Percentiles rank a stretch among this genome's conserved stretches.
phyloP scores from a whole-genome alignment of 2,888 invertebrate genomes.

The Ypsolopha sequella region DNA sequence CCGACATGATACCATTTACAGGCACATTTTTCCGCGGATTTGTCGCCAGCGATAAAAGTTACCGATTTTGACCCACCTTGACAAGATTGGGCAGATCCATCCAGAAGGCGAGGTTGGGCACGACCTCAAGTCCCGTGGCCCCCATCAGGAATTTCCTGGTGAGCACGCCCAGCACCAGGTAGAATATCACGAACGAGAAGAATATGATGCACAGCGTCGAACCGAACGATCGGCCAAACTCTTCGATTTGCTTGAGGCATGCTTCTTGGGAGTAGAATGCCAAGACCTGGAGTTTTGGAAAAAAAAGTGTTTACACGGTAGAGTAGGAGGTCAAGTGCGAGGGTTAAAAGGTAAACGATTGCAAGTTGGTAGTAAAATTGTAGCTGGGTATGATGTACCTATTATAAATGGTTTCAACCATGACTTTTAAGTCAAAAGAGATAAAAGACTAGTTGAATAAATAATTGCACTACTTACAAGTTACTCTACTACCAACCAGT shows the following conservation, averaged over 20 bases:
- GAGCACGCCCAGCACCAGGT: slow-evolving; percentile 75
- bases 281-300: slow-evolving; percentile 46
- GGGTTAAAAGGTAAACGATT: too few species aligned
- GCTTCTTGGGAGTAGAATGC: slow-evolving; percentile 61
- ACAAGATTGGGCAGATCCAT: slow-evolving; percentile 76
- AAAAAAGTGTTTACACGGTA: too few species aligned
- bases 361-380: too few species aligned
- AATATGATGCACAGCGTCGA: slow-evolving; percentile 75
- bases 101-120: slow-evolving; percentile 84
- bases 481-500: too few species aligned
- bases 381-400: too few species aligned
- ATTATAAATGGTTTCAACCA: too few species aligned
- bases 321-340: too few species aligned
- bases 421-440: too few species aligned
- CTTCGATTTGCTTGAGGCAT: slow-evolving; percentile 48
- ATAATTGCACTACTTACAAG: too few species aligned
- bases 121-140: slow-evolving; percentile 78
- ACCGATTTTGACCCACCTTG: slow-evolving; percentile 56
- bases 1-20: not conserved
- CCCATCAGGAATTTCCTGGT: slow-evolving; percentile 77
- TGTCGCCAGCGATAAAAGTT: too few species aligned
- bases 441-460: too few species aligned
- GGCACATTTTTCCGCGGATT: too few species aligned
- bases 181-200: slow-evolving; percentile 68
- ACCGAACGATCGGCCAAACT: slow-evolving; percentile 67